Evolutionary conservation across 2,888 invertebrate species (phyloP), one percentile per base, ranked within the genome.

Genomic region (Helicoverpa assulta): DNA sequence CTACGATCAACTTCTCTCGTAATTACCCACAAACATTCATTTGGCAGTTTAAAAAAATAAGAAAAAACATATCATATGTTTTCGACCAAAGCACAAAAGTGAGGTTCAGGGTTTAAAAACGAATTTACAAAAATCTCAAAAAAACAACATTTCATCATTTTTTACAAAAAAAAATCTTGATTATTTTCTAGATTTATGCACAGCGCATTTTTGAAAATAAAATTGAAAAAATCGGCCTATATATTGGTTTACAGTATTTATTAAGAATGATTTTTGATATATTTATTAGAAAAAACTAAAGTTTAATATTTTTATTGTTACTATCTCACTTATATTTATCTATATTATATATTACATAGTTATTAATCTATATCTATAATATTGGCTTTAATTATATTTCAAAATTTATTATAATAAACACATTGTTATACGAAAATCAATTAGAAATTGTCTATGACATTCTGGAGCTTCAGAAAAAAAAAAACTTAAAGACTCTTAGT

Each of bases 51-150:
- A 47, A 60, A 51, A 26, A 54, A 55, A 52, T 16, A 56, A 29
- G 51, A 73, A 80, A 79, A 76, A 80, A 76, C 77, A 61, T 52
- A 21, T 29, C 26, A 54, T 8, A 61, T 47, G 19, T 68, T 52
- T 59, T 57, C 37, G 65, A 73, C 59, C 62, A 65, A 76, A 53
- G 53, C 29, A 7, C 8, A 19, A 54, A 53, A 19, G 26, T 6
- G 8, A 43, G 7, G 14, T 47, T 40, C 76, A 80, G 70, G 77
- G 80, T 77, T 63, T 6, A 8, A 51, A 70, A 51, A 70, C 73
- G 70, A 73, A 79, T 79, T 80, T 77, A 76, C 52, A 52, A 56
- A 10, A 50, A 53, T 19, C 37, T 12, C 37, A 50, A 33, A 26
- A n/a, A 52, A 3, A 14, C 3, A 52, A 3, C 3, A 14, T 3